Base-by-base conservation (phyloP, 2,888 invertebrate genomes). In the Harpagoxenus sublaevis region DNA sequence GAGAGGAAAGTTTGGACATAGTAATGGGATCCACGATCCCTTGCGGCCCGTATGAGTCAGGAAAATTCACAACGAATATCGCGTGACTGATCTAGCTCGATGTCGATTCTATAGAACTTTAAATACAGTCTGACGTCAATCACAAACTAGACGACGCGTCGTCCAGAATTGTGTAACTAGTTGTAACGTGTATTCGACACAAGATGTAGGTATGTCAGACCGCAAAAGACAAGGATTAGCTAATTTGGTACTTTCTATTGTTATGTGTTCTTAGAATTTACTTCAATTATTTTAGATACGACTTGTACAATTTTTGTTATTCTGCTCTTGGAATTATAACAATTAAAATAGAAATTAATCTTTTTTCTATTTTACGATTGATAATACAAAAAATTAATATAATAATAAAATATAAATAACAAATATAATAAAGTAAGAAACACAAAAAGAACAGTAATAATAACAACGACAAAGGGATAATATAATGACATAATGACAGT, bases 71-170 rank as follows among this genome's bases (percentile, higher is more conserved):
- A 45, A 77, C 62, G 78, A 60, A 53, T 60, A 68, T 57, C 79
- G 45, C 48, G 70, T 84, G 79, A 79, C 65, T 55, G 48, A 73
- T 71, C 57, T 79, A 42, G 31, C 55, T 75, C 63, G 23, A 71
- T 48, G 73, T n/a, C 18, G 79, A 55, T 65, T 79, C 45, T 79
- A 81, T 45, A 84, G 65, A 71, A 71, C 65, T 55, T 71, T 81
- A 84, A 84, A 84, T 81, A 84, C 65, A 65, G 79, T 71, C 65
- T 71, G 60, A 82, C 81, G 84, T 82, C 82, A 84, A 84, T 84
- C 82, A 84, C 71, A 68, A 68, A 53, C 66, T 66, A 65, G 79
- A 65, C 35, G 79, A 65, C 35, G 35, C 45, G n/a, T 73, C 63
- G 71, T 57, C 63, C 42, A 28, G 63, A 63, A 39, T 62, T 84